Base-by-base conservation (phyloP, 2,113 vertebrate species). In the Fregetta grallaria region DNA sequence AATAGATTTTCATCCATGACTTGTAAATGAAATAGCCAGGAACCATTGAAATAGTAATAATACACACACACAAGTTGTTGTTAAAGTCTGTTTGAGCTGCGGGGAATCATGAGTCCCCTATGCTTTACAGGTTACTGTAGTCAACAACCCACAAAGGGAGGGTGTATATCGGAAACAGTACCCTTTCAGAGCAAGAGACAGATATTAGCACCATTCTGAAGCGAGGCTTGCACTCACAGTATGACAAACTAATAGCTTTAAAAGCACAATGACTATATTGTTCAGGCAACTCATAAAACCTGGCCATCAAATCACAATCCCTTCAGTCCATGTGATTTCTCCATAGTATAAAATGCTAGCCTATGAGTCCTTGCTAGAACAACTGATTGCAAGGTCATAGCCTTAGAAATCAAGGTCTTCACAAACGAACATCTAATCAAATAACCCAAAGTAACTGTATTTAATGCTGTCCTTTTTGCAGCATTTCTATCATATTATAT, bases 331-430 rank as follows among this genome's bases (percentile, higher is more conserved):
- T 50, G 38, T 67, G 63, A 86, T 73, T 88, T 63, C 45, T 88
- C 58, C n/a, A 13, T n/a, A 44, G 40, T 44, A 79, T 36, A 74
- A 94, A 90, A 90, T 58, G 34, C 23, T 47, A 74, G n/a, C 32
- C 67, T 65, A 4, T 40, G n/a, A 50, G 55, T 71, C 14, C 16
- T 73, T 93, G 17, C 22, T 62, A 74, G 58, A 86, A 26, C 42
- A 94, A 76, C 50, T 59, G 92, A 84, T 86, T 90, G 59, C 68
- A 92, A 88, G 86, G 91, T 93, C 85, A 86, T 50, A 82, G n/a
- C 47, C 85, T 88, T 85, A 76, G 72, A 97, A 93, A 96, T 83
- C 81, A 86, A 94, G 91, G 87, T 95, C 82, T 89, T 88, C 73
- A n/a, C 74, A 94, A 93, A 92, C 5, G 4, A 78, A 74, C 3